phyloP scores from a whole-genome alignment of 2,113 vertebrate species.

The Turdus rufiventris region DNA sequence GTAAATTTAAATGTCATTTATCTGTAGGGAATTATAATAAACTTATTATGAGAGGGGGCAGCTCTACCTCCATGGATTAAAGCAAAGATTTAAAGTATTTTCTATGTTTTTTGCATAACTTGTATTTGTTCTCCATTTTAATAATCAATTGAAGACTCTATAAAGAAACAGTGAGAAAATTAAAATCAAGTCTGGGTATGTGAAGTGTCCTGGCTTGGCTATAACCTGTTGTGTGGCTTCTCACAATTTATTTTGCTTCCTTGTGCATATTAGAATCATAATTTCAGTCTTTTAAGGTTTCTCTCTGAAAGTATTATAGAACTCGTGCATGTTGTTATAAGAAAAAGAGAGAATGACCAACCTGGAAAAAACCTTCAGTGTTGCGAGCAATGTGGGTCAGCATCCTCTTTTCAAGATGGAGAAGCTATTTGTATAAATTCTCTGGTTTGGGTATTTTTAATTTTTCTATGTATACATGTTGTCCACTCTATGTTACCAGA shows the following conservation, averaged over 20 bases:
- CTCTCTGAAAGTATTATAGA: not conserved
- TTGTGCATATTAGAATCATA: not conserved
- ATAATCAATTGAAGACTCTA: not conserved
- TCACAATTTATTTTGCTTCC: not conserved
- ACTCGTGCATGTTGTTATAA: not conserved
- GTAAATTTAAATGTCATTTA: not conserved
- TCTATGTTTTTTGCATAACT: not conserved
- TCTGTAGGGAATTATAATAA: not conserved
- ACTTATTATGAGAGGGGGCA: not conserved
- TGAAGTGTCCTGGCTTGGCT: not conserved
- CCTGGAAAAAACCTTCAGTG: not conserved
- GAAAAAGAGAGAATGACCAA: not conserved
- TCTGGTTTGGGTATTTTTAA: not conserved
- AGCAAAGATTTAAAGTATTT: not conserved
- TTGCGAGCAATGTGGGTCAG: not conserved
- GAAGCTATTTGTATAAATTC: not conserved
- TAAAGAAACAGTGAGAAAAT: not conserved
- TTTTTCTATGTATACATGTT: rapidly evolving
- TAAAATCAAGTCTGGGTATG: too few species aligned
- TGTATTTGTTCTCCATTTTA: not conserved
- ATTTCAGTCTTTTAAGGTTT: not conserved
- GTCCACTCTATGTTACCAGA: not conserved
- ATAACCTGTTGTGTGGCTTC: not conserved
- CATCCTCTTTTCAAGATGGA: not conserved
- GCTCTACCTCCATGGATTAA: not conserved